These are phyloP conservation scores for Polymixis lichenea DNA, from an alignment of 2,888 invertebrate genomes.

Conservation along the genomic window DNA sequence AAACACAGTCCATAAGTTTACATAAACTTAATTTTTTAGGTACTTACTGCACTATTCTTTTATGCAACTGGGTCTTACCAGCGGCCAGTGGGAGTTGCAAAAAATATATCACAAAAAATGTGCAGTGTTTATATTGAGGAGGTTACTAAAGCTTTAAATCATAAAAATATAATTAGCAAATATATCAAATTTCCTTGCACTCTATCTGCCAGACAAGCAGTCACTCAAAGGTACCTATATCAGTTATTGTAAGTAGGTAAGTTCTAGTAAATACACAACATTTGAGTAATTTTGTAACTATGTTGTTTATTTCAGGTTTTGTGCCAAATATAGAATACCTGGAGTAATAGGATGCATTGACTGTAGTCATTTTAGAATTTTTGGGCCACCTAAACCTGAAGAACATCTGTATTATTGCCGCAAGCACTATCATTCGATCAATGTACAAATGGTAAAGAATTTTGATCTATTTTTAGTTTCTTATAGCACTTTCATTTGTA, in stretches of 20 bases:
- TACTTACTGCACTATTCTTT: conserved; percentile 2
- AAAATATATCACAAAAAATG: background rate
- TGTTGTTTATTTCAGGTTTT: conserved; percentile 11
- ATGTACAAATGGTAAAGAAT: conserved; percentile 11
- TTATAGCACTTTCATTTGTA: background rate
- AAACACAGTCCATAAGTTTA: too few species aligned
- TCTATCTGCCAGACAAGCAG: background rate
- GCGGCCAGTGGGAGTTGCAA: background rate
- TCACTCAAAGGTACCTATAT: background rate
- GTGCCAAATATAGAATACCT: background rate
- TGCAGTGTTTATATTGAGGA: background rate
- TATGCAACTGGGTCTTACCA: conserved; percentile 5
- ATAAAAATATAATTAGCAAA: background rate
- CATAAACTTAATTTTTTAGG: background rate
- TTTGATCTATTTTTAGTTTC: background rate
- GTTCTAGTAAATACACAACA: too few species aligned
- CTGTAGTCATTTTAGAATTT: too few species aligned
- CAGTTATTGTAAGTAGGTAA: background rate
- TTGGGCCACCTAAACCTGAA: too few species aligned
- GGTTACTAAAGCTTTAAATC: background rate
- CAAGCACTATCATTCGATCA: background rate
- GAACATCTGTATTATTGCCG: too few species aligned
- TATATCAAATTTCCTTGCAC: background rate
- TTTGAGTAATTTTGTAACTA: too few species aligned
- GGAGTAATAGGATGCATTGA: too few species aligned